These are phyloP conservation scores for Paragorgia papillata DNA, from an alignment of 92 coral and sea anemone genomes.

Conservation along the genomic window DNA sequence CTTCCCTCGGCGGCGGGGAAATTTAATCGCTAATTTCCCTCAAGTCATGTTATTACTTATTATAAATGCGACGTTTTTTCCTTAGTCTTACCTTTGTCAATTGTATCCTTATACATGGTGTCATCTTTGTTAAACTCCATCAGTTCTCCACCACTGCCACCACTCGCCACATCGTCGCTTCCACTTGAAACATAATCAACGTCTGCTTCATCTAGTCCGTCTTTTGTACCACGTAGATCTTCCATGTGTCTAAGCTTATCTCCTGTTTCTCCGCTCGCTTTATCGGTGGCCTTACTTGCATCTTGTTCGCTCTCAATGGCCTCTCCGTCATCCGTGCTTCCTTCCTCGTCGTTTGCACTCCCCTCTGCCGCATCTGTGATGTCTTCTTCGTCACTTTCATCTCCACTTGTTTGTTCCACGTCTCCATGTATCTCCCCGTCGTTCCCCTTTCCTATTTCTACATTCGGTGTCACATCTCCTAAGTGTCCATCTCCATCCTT, in stretches of 20 bases:
- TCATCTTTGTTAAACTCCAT: neutral
- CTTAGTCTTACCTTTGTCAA: neutral
- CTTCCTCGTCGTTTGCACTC: neutral
- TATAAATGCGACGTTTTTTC: too few relatives aligned
- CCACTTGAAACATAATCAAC: neutral
- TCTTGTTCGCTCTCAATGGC: too few relatives aligned
- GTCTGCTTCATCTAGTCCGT: neutral
- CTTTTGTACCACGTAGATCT: neutral
- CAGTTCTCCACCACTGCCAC: neutral
- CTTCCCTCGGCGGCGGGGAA: too few relatives aligned
- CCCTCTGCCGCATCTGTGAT: neutral
- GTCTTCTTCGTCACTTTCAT: neutral
- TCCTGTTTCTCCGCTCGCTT: neutral
- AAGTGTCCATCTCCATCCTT: neutral
- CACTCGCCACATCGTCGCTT: neutral
- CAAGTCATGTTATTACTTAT: too few relatives aligned
- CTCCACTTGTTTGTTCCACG: neutral
- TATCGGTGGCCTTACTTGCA: too few relatives aligned
- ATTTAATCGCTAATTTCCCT: too few relatives aligned
- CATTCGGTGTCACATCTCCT: neutral
- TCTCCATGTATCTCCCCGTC: neutral
- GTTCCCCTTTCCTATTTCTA: neutral
- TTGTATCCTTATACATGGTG: neutral
- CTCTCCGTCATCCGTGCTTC: neutral
- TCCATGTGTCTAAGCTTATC: too few relatives aligned